Evolutionary conservation across 2,797 vertebrate species (phyloP).

Genomic region (Manis crassicaudata): DNA sequence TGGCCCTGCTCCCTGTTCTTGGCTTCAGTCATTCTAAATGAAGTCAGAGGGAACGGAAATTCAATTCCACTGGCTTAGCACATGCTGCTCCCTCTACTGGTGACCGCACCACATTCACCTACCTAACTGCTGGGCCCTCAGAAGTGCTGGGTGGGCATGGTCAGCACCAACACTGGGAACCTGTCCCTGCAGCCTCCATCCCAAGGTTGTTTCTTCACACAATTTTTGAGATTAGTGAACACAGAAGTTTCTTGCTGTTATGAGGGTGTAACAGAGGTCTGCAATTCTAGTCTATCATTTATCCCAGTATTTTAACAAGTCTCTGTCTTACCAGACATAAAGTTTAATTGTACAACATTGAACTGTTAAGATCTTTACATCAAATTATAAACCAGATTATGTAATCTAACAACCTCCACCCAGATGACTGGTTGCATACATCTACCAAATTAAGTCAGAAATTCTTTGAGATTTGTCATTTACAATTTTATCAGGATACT

Average conservation of each 20-base stretch:
- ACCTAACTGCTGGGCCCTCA: background rate
- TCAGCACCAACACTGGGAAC: background rate
- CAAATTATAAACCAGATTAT: background rate
- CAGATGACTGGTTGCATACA: background rate
- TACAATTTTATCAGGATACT: background rate
- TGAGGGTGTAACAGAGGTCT: background rate
- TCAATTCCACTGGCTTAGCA: background rate
- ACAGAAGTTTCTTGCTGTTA: background rate
- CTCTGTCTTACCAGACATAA: background rate
- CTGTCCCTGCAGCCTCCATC: background rate
- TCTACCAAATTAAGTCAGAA: conserved; percentile 3
- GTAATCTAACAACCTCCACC: background rate
- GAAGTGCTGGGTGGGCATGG: background rate
- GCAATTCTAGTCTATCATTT: background rate
- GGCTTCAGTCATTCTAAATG: background rate
- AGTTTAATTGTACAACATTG: background rate
- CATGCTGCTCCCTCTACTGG: background rate
- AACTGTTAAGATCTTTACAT: background rate
- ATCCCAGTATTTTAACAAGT: background rate
- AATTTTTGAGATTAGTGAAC: background rate
- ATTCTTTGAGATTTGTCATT: background rate
- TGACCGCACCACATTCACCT: no score
- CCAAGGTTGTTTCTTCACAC: background rate
- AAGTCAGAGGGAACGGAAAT: background rate
- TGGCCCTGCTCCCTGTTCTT: background rate